A percentile compares a stretch with the other conserved stretches of the same genome.
Evolutionary conservation across 2,797 vertebrate genomes (phyloP).

Genomic region (Chromis chromis): DNA sequence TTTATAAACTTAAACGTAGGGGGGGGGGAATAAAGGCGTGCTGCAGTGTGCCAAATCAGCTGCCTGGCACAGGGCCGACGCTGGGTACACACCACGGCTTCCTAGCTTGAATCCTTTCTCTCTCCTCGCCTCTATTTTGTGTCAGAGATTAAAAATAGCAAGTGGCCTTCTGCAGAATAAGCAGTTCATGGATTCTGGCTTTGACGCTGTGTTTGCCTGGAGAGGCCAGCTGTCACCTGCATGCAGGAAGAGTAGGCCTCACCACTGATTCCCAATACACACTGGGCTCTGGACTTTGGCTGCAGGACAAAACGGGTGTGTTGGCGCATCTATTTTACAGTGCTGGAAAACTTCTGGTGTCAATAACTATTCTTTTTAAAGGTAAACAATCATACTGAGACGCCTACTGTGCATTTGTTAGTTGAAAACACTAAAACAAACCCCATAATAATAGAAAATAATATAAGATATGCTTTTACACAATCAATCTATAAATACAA

Average conservation of each 20-base stretch:
- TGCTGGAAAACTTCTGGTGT: constrained; percentile 21
- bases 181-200: constrained; percentile 82
- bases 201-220: constrained; percentile 78
- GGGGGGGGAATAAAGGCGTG: neutral
- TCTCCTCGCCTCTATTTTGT: constrained; percentile 69
- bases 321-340: constrained; percentile 27
- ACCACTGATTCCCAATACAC: constrained; percentile 47
- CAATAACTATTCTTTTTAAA: constrained; percentile 5
- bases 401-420: neutral
- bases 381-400: neutral
- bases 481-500: neutral
- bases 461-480: neutral
- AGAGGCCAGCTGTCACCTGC: constrained; percentile 85
- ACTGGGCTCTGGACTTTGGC: constrained; percentile 56
- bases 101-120: constrained; percentile 48
- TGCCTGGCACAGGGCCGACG: constrained; percentile 70
- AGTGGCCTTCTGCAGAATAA: constrained; percentile 82
- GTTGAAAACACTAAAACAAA: neutral
- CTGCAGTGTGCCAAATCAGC: constrained; percentile 76
- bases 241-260: constrained; percentile 56
- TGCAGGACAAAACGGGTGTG: constrained; percentile 35
- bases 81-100: constrained; percentile 57
- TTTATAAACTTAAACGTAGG: constrained; percentile 66
- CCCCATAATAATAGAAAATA: neutral
- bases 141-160: constrained; percentile 84